phyloP scores from a whole-genome alignment of 2,888 invertebrate species.

The Ecliptopera silaceata region DNA sequence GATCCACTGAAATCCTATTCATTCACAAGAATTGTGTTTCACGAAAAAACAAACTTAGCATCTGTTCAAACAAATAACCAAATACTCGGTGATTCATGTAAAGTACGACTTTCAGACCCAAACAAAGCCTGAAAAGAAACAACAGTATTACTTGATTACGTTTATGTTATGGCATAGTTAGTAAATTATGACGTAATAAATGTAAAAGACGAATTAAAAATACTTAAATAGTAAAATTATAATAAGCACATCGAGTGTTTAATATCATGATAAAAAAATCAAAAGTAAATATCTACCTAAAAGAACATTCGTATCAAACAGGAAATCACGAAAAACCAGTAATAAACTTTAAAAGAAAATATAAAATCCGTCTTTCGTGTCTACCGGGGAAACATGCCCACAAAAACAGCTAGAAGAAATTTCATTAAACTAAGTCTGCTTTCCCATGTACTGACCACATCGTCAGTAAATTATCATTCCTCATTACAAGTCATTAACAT shows the following conservation, averaged over 20 bases:
- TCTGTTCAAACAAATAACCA: conserved; percentile 23
- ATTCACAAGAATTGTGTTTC: neutral
- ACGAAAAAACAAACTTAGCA: conserved; percentile 16
- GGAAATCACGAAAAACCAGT: too few species aligned
- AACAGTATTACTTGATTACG: too few species aligned
- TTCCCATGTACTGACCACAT: conserved; percentile 11
- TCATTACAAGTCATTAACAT: conserved; percentile 25
- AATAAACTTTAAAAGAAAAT: too few species aligned
- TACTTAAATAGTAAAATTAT: too few species aligned
- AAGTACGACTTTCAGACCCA: neutral
- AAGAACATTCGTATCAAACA: too few species aligned
- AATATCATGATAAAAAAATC: too few species aligned
- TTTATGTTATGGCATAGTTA: too few species aligned
- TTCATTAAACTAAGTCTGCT: conserved; percentile 9
- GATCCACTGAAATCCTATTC: too few species aligned
- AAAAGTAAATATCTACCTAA: too few species aligned
- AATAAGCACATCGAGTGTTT: too few species aligned
- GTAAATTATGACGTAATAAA: too few species aligned
- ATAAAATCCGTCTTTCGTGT: neutral
- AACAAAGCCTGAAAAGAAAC: neutral
- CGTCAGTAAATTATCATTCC: conserved; percentile 18
- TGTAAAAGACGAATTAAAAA: too few species aligned
- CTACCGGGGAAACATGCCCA: neutral
- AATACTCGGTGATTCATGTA: conserved; percentile 13
- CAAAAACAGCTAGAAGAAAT: conserved; percentile 1